Base-by-base conservation (phyloP, 1,140 invertebrate species). In the Drosophila arawakana region DNA sequence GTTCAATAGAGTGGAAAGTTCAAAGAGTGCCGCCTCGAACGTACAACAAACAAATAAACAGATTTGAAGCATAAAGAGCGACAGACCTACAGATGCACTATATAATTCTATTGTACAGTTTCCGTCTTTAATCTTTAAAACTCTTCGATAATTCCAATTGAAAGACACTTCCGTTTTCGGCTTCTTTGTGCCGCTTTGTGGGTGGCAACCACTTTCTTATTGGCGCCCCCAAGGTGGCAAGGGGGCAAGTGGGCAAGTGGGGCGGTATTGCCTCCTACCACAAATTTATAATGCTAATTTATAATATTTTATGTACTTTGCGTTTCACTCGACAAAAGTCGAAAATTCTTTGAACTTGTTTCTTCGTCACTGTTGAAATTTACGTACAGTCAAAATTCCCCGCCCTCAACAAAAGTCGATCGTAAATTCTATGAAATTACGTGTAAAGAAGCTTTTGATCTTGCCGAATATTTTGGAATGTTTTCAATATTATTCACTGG, bases 301-400 rank as follows among this genome's bases (percentile, higher is more conserved):
- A 79, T 86, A 86, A 86, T 86, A 86, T 86, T 86, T 86, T 86
- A 81, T 81, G 61, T 54, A 73, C 60, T 73, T n/a, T 34, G 57
- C n/a, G 21, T 15, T 21, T 37, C 25, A 34, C 46, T 57, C 54
- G 49, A 50, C 59, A 47, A 10, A n/a, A 25, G 39, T 37, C 18
- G 49, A 57, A 75, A 71, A 46, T 58, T 52, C 82, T 85, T 85
- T 85, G 82, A 85, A 85, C 82, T 81, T 60, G 30, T 43, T 54
- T 39, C 43, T 34, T n/a, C 44, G 30, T 39, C n/a, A n/a, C 41
- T 63, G 30, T 39, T 55, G 43, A 61, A 80, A 84, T 80, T 85
- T 80, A 84, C 76, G 67, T 49, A 30, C 54, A 52, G 46, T 44
- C 46, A 55, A 78, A 62, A 69, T 11, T 30, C 6, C 25, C 25